Base-by-base conservation (phyloP, 2,797 vertebrate genomes). In the Characodon lateralis region DNA sequence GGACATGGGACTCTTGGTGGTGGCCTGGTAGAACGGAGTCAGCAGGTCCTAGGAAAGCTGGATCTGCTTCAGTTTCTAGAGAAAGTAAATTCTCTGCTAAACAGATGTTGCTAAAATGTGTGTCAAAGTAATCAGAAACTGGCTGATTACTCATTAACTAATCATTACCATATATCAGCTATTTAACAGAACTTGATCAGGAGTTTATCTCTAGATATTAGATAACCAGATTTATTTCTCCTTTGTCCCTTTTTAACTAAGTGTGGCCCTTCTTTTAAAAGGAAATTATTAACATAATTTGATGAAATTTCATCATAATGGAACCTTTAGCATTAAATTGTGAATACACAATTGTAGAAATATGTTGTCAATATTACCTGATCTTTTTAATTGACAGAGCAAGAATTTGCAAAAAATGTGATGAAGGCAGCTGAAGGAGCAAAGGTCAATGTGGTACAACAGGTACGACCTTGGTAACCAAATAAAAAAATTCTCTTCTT, bases 381-480 rank as follows among this genome's bases (percentile, higher is more conserved):
- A 2, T 18, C 48, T 56, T 80, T 84, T 81, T 85, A 82, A 66
- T 89, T 85, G n/a, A 74, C 90, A 99, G 98, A 98, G 84, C 93
- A 95, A 74, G 98, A 99, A 81, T 99, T 97, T 92, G 93, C 97
- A 66, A 99, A 98, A 88, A 97, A 91, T 81, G 85, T 97, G 24
- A 92, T 95, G 39, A 97, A 97, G 90, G 92, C 96, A 1, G 96
- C 97, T 0, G 97, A 99, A 82, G 91, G 94, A 14, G 95, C 96
- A 50, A 97, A 94, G 82, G 84, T 81, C 22, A 93, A 72, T 20
- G 85, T 98, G 78, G 58, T 87, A 58, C 96, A 96, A n/a, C 97
- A 99, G 97, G 98, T 99, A 94, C 6, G 76, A 5, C 39, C 77
- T 69, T 71, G 39, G 61, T 82, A 75, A 22, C 10, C 83, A 12